A percentile compares a stretch with the other conserved stretches of the same genome.
phyloP scores from a whole-genome alignment of 2,888 invertebrate species.

The Agrenia bidenticulata region DNA sequence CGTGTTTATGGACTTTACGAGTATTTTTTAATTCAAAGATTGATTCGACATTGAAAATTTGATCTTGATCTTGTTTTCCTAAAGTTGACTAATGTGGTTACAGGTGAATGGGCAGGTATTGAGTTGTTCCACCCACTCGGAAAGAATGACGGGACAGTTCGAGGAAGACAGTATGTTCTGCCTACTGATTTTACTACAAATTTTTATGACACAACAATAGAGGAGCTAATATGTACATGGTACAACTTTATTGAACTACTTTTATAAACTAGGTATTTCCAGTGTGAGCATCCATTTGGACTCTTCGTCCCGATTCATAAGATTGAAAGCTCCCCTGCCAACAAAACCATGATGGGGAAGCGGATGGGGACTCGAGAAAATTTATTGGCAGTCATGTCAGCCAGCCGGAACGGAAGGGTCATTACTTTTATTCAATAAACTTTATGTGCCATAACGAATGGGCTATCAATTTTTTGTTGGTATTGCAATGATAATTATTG shows the following conservation, averaged over 20 bases:
- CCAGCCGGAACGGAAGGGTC: background rate
- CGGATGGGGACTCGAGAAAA: constrained; percentile 21
- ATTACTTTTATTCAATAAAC: background rate
- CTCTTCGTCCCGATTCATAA: constrained; percentile 90
- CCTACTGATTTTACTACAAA: background rate
- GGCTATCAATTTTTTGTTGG: too few species aligned
- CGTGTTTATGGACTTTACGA: background rate
- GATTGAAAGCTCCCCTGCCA: constrained; percentile 80
- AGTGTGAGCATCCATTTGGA: constrained; percentile 85
- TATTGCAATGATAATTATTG: too few species aligned
- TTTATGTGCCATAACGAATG: background rate
- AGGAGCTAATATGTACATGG: background rate
- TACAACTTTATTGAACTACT: background rate
- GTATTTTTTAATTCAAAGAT: background rate
- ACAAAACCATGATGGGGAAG: constrained; percentile 49
- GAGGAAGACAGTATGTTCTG: constrained; percentile 74
- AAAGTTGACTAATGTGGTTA: constrained; percentile 53
- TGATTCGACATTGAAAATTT: too few species aligned
- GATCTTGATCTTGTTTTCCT: too few species aligned
- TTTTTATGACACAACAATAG: background rate
- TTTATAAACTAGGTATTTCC: constrained; percentile 76
- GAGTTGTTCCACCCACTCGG: constrained; percentile 91
- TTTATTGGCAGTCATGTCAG: constrained; percentile 13
- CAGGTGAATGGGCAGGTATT: constrained; percentile 91
- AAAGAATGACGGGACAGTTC: constrained; percentile 94